Percentiles rank a stretch among this genome's conserved stretches.
phyloP scores from a whole-genome alignment of 2,113 vertebrate genomes.

The Meriones unguiculatus region DNA sequence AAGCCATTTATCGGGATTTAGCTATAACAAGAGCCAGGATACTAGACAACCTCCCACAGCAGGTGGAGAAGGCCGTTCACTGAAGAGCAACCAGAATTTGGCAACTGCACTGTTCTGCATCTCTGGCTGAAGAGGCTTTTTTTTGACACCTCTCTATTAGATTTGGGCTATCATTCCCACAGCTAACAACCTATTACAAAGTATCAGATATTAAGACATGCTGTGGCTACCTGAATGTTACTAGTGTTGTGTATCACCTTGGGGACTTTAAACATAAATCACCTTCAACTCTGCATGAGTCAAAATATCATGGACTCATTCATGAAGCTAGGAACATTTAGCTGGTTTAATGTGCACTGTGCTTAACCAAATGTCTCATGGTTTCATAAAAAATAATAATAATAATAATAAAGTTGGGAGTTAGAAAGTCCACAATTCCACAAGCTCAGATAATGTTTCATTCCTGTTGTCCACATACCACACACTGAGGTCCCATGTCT shows the following conservation, averaged over 20 bases:
- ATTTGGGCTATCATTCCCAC: slow-evolving; percentile 16
- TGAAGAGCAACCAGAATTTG: slow-evolving; percentile 73
- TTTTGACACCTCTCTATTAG: background rate
- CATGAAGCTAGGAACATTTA: slow-evolving; percentile 87
- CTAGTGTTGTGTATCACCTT: background rate
- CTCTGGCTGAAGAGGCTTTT: slow-evolving; percentile 50
- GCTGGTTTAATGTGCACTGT: slow-evolving; percentile 85
- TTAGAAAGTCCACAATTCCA: slow-evolving; percentile 51
- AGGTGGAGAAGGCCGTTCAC: slow-evolving; percentile 65
- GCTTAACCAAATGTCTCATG: slow-evolving; percentile 74
- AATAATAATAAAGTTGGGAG: slow-evolving; percentile 38
- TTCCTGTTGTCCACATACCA: slow-evolving; percentile 75
- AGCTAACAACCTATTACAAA: slow-evolving; percentile 20
- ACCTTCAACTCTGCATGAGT: slow-evolving; percentile 61
- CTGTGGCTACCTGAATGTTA: slow-evolving; percentile 67
- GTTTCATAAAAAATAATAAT: slow-evolving; percentile 69
- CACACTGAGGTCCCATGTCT: slow-evolving; percentile 63
- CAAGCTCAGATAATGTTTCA: slow-evolving; percentile 60
- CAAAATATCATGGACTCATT: slow-evolving; percentile 64
- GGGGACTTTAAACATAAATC: slow-evolving; percentile 52
- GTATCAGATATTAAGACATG: slow-evolving; percentile 67
- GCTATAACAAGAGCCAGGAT: slow-evolving; percentile 36
- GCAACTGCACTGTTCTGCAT: slow-evolving; percentile 67
- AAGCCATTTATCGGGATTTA: slow-evolving; percentile 53
- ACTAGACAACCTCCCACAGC: slow-evolving; percentile 46